Evolutionary conservation across 2,797 vertebrate genomes (phyloP).

Genomic region (Poecilia wingei): DNA sequence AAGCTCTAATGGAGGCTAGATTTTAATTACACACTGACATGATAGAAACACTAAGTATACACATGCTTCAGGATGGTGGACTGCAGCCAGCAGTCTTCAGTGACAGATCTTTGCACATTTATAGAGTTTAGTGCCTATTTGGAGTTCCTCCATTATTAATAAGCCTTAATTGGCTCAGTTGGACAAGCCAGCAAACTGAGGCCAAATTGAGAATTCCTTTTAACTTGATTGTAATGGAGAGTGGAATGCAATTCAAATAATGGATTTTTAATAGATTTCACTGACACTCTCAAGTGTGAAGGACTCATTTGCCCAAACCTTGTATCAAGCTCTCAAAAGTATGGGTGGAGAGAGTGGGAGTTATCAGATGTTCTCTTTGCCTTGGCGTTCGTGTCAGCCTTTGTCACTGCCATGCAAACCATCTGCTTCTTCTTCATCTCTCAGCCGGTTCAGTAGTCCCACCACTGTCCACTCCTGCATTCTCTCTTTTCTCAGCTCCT

Average conservation of each 20-base stretch:
- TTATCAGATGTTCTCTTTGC: constrained; percentile 39
- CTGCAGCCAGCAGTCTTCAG: constrained; percentile 41
- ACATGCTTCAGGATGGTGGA: constrained; percentile 50
- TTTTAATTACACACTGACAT: constrained; percentile 71
- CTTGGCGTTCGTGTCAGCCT: constrained; percentile 44
- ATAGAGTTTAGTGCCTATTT: constrained; percentile 70
- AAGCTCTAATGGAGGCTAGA: constrained; percentile 69
- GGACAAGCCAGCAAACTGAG: constrained; percentile 74
- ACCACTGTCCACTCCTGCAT: constrained; percentile 18
- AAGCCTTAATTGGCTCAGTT: constrained; percentile 72
- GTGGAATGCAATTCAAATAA: constrained; percentile 76
- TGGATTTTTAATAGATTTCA: constrained; percentile 79
- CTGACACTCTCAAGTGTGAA: constrained; percentile 74
- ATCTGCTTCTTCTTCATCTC: constrained; percentile 39
- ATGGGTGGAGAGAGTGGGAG: constrained; percentile 43
- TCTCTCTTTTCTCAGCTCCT: constrained; percentile 44
- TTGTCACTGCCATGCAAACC: constrained; percentile 33
- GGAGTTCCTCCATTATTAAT: constrained; percentile 75
- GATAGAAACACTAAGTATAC: constrained; percentile 56
- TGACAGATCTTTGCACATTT: constrained; percentile 60
- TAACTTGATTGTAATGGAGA: constrained; percentile 72
- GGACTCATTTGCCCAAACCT: constrained; percentile 70
- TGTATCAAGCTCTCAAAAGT: constrained; percentile 56
- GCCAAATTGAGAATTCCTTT: constrained; percentile 70
- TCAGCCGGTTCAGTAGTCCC: constrained; percentile 34